Percentiles rank a stretch among this genome's conserved stretches.
Conservation (phyloP, 2,113 vertebrate genomes). For the Heterotilapia buettikoferi region DNA sequence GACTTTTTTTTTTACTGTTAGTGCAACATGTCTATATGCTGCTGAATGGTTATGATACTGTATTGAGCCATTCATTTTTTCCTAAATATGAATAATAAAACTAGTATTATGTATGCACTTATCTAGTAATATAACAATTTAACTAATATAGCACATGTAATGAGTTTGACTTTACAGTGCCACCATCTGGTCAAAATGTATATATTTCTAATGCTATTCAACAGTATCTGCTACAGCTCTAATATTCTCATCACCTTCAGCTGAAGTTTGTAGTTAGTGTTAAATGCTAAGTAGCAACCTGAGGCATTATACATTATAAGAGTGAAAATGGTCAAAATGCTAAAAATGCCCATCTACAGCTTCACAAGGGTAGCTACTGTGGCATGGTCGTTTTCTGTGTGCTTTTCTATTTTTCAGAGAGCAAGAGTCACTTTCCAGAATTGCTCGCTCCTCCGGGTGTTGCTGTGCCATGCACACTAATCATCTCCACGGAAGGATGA, state of each 20-base stretch:
- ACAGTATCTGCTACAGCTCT: not conserved
- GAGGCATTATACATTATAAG: not conserved
- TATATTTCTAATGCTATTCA: not conserved
- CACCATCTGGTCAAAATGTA: not conserved
- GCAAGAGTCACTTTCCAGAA: not conserved
- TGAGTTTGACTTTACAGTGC: not conserved
- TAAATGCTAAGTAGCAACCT: not conserved
- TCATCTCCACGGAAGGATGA: constrained; percentile 6
- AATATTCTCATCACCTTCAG: not conserved
- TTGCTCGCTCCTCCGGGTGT: not conserved
- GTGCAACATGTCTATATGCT: not conserved
- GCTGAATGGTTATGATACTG: not conserved
- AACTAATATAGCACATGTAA: not conserved
- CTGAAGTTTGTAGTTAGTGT: not conserved
- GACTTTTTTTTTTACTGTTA: not conserved
- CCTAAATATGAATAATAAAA: not conserved
- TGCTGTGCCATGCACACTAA: constrained; percentile 12
- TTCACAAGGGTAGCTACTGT: not conserved
- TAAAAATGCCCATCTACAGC: not conserved
- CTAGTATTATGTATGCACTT: not conserved
- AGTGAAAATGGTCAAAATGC: not conserved
- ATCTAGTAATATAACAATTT: not conserved
- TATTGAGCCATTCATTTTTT: not conserved
- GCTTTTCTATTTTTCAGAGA: not conserved
- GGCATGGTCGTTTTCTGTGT: not conserved